phyloP scores from a whole-genome alignment of 1,140 invertebrate genomes.

The Oryctes rhinoceros region DNA sequence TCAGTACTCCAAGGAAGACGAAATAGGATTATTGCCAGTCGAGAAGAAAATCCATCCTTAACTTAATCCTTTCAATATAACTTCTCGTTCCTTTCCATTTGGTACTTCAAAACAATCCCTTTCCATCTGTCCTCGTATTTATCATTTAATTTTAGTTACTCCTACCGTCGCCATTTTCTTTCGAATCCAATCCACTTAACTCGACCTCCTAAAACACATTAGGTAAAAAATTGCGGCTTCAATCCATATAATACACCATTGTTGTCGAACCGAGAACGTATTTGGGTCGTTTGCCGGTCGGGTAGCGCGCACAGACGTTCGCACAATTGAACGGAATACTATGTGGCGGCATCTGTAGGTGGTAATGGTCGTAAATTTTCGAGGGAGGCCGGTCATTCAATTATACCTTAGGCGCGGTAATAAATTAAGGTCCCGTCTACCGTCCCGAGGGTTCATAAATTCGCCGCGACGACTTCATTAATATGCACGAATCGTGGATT shows the following conservation, averaged over 20 bases:
- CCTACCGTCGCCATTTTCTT: neutral
- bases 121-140: neutral
- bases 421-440: constrained; percentile 14
- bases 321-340: constrained; percentile 4
- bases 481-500: constrained; percentile 23
- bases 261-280: neutral
- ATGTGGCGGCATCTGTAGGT: constrained; percentile 1
- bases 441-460: constrained; percentile 23
- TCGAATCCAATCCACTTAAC: constrained; percentile 9
- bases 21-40: too few relatives aligned
- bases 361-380: constrained; percentile 10
- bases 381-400: constrained; percentile 18
- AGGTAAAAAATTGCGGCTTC: constrained; percentile 14
- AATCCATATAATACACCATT: neutral
- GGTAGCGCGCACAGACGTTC: neutral
- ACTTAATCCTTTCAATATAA: neutral
- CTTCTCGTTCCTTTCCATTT: neutral
- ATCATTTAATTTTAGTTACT: constrained; percentile 6
- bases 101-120: neutral
- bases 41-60: neutral
- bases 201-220: constrained; percentile 10
- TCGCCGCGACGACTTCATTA: constrained; percentile 31
- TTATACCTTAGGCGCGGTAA: constrained; percentile 27
- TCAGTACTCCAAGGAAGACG: too few relatives aligned
- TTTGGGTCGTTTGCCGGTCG: neutral